Base-by-base conservation (phyloP, 2,113 vertebrate species). In the Elephas maximus region DNA sequence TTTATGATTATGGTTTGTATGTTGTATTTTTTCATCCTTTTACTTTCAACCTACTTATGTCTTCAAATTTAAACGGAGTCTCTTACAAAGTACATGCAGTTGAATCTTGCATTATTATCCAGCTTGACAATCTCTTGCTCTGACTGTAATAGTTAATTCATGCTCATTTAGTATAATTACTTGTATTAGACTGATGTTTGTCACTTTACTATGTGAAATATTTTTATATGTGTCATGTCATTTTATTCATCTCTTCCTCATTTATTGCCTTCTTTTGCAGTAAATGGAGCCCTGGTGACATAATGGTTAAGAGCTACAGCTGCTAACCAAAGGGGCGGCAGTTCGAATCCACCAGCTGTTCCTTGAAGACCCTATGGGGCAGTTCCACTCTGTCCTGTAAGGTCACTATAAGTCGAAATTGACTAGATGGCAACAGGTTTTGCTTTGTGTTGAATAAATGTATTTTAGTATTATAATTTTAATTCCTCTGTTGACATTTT, bases 391-490 rank as follows among this genome's bases (percentile, higher is more conserved):
- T 57, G 11, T 17, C 8, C 53, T 57, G 53, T 57, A 57, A 14
- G 53, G 15, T 17, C 48, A 48, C 48, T 48, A 48, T 48, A 10
- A 48, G 48, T 48, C 48, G 48, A 10, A 57, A 57, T 57, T 3
- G 15, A 57, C 53, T 57, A 15, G 53, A 57, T 57, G 53, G 11
- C 53, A 17, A 15, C 15, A 57, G 53, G 53, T 57, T 57, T 57
- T 57, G 12, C 3, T 57, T 57, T 57, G 2, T 87, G 6, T 82
- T 88, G 80, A 94, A 28, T 48, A 78, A 24, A 74, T 37, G 37
- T 41, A 90, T 78, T 82, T 57, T 79, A 74, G 57, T 80, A 1
- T 60, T 93, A 69, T 33, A 44, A 77, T 91, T 91, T 88, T 57
- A 85, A 77, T 91, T 92, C 1, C 24, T 67, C 4, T 88, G 6